phyloP scores from a whole-genome alignment of 1,140 invertebrate genomes.

The Drosophila santomea region DNA sequence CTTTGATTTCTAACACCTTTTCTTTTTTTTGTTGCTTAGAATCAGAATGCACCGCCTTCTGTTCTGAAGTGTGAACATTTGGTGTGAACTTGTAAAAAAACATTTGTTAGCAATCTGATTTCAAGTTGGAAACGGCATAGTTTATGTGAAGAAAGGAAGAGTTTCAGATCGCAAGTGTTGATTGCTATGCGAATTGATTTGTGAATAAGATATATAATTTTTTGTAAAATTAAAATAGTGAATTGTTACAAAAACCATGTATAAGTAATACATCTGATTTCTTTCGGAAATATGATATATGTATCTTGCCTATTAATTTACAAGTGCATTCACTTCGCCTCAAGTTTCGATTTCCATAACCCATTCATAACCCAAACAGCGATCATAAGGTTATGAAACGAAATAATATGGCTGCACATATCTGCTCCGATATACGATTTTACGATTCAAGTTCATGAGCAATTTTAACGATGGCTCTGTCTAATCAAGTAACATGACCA shows the following conservation, averaged over 20 bases:
- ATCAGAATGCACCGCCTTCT: slow-evolving; percentile 5
- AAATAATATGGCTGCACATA: slow-evolving; percentile 25
- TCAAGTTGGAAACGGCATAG: background rate
- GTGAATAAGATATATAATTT: background rate
- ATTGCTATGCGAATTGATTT: background rate
- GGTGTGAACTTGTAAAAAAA: slow-evolving; percentile 70
- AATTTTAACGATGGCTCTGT: slow-evolving; percentile 54
- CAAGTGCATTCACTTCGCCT: slow-evolving; percentile 33
- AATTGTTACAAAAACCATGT: background rate
- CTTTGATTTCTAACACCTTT: slow-evolving; percentile 72
- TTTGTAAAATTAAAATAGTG: background rate
- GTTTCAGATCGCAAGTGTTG: background rate
- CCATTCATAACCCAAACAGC: slow-evolving; percentile 3
- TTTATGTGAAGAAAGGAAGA: background rate
- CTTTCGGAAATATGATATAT: background rate
- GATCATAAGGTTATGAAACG: slow-evolving; percentile 47
- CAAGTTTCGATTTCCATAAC: slow-evolving; percentile 18
- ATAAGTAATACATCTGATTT: background rate
- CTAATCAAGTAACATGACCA: slow-evolving; percentile 49
- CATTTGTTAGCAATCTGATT: slow-evolving; percentile 41
- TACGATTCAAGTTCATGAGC: slow-evolving; percentile 73
- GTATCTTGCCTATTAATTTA: slow-evolving; percentile 1
- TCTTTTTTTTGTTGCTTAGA: slow-evolving; percentile 1
- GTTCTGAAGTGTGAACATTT: slow-evolving; percentile 66
- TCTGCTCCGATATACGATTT: slow-evolving; percentile 55